A percentile compares a stretch with the other conserved stretches of the same genome.
Conservation (phyloP, 1,140 invertebrate genomes). For the Papilio polyxenes region DNA sequence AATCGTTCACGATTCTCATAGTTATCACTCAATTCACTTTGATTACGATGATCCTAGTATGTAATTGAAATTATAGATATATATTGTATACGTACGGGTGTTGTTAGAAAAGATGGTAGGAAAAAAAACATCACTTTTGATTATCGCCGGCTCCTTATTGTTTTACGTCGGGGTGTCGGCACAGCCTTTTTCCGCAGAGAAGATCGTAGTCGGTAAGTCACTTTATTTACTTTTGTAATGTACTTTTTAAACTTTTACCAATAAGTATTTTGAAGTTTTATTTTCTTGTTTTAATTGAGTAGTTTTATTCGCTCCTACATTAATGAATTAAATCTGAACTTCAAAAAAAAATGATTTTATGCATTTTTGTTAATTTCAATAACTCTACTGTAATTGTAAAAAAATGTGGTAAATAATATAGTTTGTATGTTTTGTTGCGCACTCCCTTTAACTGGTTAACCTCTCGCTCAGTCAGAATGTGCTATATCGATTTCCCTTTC, state of each 20-base stretch:
- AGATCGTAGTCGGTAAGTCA: slow-evolving; percentile 73
- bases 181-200: slow-evolving; percentile 67
- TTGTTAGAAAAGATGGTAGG: slow-evolving; percentile 43
- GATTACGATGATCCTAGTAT: slow-evolving; percentile 43
- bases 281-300: slow-evolving; percentile 33
- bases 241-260: background rate
- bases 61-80: slow-evolving; percentile 44
- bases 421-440: slow-evolving; percentile 53
- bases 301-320: background rate
- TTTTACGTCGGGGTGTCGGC: slow-evolving; percentile 58
- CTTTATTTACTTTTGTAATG: background rate
- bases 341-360: background rate
- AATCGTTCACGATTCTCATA: slow-evolving; percentile 52
- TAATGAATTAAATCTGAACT: slow-evolving; percentile 4
- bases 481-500: slow-evolving; percentile 69
- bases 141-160: slow-evolving; percentile 61
- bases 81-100: slow-evolving; percentile 1
- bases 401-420: background rate
- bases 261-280: slow-evolving; percentile 34
- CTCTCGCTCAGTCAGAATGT: slow-evolving; percentile 47
- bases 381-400: background rate
- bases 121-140: slow-evolving; percentile 42
- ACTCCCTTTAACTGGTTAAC: slow-evolving; percentile 50
- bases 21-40: slow-evolving; percentile 45
- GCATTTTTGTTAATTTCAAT: background rate